A percentile compares a stretch with the other conserved stretches of the same genome.
Evolutionary conservation across 2,888 invertebrate genomes (phyloP).

Genomic region (Nymphalis urticae): DNA sequence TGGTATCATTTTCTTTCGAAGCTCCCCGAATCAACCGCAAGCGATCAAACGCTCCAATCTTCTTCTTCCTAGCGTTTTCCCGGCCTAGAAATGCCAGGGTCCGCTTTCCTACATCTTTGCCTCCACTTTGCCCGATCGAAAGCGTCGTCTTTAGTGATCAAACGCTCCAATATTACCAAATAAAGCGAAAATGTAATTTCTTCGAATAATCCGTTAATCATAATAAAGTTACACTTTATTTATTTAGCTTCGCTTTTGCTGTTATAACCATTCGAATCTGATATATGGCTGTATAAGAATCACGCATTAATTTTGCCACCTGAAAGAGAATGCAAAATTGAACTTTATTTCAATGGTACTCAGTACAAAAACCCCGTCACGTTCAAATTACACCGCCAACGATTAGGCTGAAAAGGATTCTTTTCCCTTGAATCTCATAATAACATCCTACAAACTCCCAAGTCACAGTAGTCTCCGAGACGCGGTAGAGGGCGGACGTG

Average conservation of each 20-base stretch:
- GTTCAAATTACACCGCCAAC: conserved; percentile 20
- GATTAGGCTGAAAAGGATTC: conserved; percentile 43
- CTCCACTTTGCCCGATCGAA: too few relatives aligned
- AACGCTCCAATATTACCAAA: neutral
- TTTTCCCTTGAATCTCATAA: conserved; percentile 40
- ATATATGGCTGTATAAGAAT: conserved; percentile 19
- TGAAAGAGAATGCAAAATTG: conserved; percentile 17
- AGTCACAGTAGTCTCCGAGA: conserved; percentile 43
- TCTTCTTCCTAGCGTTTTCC: too few relatives aligned
- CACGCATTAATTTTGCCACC: neutral
- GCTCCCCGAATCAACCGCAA: neutral
- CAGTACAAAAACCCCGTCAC: conserved; percentile 18
- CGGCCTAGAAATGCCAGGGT: too few relatives aligned
- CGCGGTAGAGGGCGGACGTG: conserved; percentile 38
- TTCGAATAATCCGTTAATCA: conserved; percentile 12
- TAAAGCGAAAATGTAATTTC: conserved; percentile 11
- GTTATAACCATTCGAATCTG: conserved; percentile 19
- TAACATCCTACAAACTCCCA: conserved; percentile 43
- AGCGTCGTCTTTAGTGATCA: too few relatives aligned
- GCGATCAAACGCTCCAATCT: neutral
- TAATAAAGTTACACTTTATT: too few relatives aligned
- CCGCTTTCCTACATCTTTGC: too few relatives aligned
- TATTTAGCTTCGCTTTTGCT: conserved; percentile 20
- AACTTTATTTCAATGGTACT: conserved; percentile 4
- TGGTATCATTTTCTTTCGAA: neutral